A percentile compares a stretch with the other conserved stretches of the same genome.
These are phyloP conservation scores for Oscheius sp. DNA, from an alignment of 1,140 invertebrate species.

Conservation along the genomic window DNA sequence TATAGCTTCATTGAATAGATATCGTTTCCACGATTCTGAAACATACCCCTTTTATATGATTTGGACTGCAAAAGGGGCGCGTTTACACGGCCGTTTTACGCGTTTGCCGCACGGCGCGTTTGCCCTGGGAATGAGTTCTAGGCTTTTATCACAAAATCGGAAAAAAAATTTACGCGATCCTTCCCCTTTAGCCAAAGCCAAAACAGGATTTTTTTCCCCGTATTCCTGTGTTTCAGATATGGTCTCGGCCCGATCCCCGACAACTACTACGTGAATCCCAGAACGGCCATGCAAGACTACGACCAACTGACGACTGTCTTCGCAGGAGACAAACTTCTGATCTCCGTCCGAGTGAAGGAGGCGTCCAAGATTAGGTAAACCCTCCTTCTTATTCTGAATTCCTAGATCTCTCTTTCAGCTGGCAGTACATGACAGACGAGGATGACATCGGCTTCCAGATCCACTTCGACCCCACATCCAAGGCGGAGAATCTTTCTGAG, in stretches of 20 bases:
- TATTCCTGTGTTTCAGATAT: conserved; percentile 45
- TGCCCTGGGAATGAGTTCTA: too few relatives aligned
- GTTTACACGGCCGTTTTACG: too few relatives aligned
- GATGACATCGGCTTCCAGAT: conserved; percentile 60
- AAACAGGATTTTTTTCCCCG: too few relatives aligned
- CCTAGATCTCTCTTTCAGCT: conserved; percentile 43
- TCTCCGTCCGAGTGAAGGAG: conserved; percentile 56
- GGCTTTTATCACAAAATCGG: too few relatives aligned
- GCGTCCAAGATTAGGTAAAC: conserved; percentile 52
- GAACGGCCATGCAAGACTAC: conserved; percentile 55
- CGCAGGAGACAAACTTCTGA: conserved; percentile 59
- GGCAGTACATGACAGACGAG: conserved; percentile 61
- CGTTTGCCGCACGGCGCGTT: too few relatives aligned
- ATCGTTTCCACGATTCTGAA: too few relatives aligned
- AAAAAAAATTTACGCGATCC: too few relatives aligned
- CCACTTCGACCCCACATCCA: conserved; percentile 48
- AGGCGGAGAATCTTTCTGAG: conserved; percentile 57
- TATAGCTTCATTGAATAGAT: too few relatives aligned
- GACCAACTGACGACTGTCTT: conserved; percentile 60
- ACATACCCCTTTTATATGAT: too few relatives aligned
- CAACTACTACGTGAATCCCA: conserved; percentile 52
- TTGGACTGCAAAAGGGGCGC: too few relatives aligned
- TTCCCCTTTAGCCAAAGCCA: too few relatives aligned
- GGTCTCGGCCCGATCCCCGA: conserved; percentile 60
- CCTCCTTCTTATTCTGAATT: not conserved